These are phyloP conservation scores for Xyliphius kryptos DNA, from an alignment of 2,113 vertebrate species.

Conservation along the genomic window DNA sequence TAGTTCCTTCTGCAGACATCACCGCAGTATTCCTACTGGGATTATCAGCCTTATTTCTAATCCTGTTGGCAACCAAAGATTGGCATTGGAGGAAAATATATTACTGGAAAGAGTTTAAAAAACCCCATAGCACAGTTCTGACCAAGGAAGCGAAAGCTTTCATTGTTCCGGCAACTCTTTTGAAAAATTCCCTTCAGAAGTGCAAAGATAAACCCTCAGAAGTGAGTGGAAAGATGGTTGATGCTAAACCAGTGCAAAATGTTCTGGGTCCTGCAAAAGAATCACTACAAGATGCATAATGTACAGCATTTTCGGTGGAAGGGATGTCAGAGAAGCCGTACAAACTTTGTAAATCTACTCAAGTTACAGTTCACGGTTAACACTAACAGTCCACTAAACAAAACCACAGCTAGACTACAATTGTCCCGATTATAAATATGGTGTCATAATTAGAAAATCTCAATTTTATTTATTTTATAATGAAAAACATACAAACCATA, in stretches of 20 bases:
- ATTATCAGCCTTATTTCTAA: slow-evolving; percentile 57
- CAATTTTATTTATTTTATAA: no score
- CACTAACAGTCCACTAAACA: no score
- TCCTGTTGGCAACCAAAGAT: slow-evolving; percentile 63
- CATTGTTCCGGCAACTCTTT: slow-evolving; percentile 29
- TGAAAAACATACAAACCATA: slow-evolving; percentile 50
- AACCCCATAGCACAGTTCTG: slow-evolving; percentile 40
- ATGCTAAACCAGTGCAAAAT: slow-evolving; percentile 34
- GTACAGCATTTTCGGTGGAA: slow-evolving; percentile 8
- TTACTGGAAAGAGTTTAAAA: slow-evolving; percentile 35
- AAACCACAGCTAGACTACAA: no score
- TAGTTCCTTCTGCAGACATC: slow-evolving; percentile 45
- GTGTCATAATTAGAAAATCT: no score
- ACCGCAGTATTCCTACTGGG: slow-evolving; percentile 59
- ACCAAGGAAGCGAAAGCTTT: slow-evolving; percentile 49
- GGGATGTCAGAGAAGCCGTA: slow-evolving; percentile 24
- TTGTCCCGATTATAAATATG: no score
- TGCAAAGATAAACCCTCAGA: slow-evolving; percentile 24
- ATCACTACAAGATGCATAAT: slow-evolving; percentile 29
- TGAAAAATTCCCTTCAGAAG: slow-evolving; percentile 22
- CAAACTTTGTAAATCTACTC: slow-evolving; percentile 26
- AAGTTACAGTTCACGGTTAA: no score
- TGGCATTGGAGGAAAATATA: slow-evolving; percentile 48
- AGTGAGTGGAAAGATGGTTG: no score
- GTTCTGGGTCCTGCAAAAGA: slow-evolving; percentile 39